These are phyloP conservation scores for Agonopterix subpropinquella DNA, from an alignment of 2,888 invertebrate species.

Conservation along the genomic window DNA sequence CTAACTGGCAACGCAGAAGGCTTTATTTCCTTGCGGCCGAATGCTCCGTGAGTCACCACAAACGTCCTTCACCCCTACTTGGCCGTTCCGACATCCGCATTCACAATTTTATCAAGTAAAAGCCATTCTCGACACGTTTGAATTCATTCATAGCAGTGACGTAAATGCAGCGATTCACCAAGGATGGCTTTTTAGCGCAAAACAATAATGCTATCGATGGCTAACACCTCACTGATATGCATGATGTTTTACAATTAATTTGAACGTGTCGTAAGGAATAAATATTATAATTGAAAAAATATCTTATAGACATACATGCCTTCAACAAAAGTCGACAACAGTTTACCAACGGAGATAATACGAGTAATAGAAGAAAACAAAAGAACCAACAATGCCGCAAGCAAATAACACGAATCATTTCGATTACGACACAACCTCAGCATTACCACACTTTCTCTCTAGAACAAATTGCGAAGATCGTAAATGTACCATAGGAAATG, in stretches of 20 bases:
- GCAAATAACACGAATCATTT: constrained; percentile 22
- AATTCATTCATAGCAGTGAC: constrained; percentile 44
- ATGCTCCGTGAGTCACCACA: constrained; percentile 50
- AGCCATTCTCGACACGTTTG: constrained; percentile 30
- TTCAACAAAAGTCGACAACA: background rate
- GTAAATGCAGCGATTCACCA: constrained; percentile 25
- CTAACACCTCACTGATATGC: constrained; percentile 16
- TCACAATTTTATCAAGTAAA: constrained; percentile 42
- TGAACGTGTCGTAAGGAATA: background rate
- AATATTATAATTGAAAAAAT: background rate
- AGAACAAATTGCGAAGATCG: constrained; percentile 30
- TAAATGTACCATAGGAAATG: constrained; percentile 10
- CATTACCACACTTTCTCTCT: constrained; percentile 40
- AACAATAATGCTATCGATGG: constrained; percentile 15
- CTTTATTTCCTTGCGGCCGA: constrained; percentile 39
- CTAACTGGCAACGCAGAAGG: constrained; percentile 16
- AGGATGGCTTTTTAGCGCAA: constrained; percentile 18
- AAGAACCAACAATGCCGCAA: constrained; percentile 13
- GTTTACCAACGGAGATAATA: constrained; percentile 2
- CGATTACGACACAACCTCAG: constrained; percentile 31
- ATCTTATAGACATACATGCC: background rate
- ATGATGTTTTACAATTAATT: constrained; percentile 1
- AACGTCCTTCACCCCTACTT: constrained; percentile 59
- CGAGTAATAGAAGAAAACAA: constrained; percentile 10
- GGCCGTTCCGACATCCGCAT: constrained; percentile 54